A percentile compares a stretch with the other conserved stretches of the same genome.
Conservation (phyloP, 2,888 invertebrate genomes). For the Drosophila barbarae region DNA sequence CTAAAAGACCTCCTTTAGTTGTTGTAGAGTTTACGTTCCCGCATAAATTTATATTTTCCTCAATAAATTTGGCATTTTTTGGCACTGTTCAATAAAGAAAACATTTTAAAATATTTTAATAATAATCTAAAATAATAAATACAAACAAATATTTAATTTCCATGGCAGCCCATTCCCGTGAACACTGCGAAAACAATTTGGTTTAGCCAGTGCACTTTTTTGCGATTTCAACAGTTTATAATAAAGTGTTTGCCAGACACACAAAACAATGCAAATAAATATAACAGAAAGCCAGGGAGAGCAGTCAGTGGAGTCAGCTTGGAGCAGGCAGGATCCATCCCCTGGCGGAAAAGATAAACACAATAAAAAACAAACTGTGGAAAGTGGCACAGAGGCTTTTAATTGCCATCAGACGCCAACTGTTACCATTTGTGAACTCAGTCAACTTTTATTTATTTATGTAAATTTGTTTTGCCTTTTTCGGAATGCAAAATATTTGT, state of each 20-base stretch:
- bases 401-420: constrained; percentile 69
- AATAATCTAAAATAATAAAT: neutral
- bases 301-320: constrained; percentile 1
- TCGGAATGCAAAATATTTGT: constrained; percentile 54
- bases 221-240: constrained; percentile 66
- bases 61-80: constrained; percentile 4
- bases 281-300: constrained; percentile 10
- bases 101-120: neutral
- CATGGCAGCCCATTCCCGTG: neutral
- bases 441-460: constrained; percentile 72
- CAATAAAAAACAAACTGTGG: constrained; percentile 33
- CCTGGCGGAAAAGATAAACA: constrained; percentile 28
- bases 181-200: constrained; percentile 30
- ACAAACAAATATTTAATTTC: constrained; percentile 3
- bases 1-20: neutral
- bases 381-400: constrained; percentile 53
- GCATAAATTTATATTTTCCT: neutral
- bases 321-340: constrained; percentile 20
- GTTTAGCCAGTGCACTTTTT: constrained; percentile 38
- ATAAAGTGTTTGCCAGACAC: constrained; percentile 62
- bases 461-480: constrained; percentile 57
- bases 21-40: constrained; percentile 24
- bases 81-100: neutral
- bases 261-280: constrained; percentile 40
- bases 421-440: constrained; percentile 58